phyloP scores from a whole-genome alignment of 2,888 invertebrate species.

The Ommatoiulus sabulosus region DNA sequence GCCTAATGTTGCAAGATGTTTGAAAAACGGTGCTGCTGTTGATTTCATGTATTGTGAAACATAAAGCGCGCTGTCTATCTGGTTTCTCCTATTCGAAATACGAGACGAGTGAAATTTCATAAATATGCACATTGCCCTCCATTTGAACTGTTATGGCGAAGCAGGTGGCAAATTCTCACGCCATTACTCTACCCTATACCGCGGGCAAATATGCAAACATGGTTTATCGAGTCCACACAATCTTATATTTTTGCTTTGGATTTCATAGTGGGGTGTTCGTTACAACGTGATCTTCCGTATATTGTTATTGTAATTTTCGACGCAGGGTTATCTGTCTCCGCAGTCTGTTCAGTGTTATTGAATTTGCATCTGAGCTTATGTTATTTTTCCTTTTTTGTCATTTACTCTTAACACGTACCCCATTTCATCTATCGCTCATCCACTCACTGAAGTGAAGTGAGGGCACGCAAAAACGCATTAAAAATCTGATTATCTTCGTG shows the following conservation, averaged over 20 bases:
- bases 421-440: neutral
- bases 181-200: neutral
- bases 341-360: conserved; percentile 1
- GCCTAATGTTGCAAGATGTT: neutral
- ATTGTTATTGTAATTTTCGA: conserved; percentile 32
- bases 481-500: conserved; percentile 29
- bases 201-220: conserved; percentile 17
- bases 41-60: neutral
- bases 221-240: conserved; percentile 42
- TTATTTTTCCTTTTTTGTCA: conserved; percentile 30
- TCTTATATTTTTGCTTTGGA: neutral
- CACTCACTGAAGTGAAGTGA: neutral
- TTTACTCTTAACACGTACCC: neutral
- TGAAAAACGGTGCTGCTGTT: neutral
- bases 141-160: neutral
- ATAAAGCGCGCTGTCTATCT: neutral
- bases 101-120: neutral
- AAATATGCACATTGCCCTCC: neutral
- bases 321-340: neutral
- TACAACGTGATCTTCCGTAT: neutral
- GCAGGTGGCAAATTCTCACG: neutral
- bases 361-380: conserved; percentile 32
- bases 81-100: neutral
- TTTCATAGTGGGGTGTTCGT: neutral
- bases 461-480: neutral